Percentiles rank a stretch among this genome's conserved stretches.
phyloP scores from a whole-genome alignment of 2,113 vertebrate species.

The Pelvicachromis taeniatus region DNA sequence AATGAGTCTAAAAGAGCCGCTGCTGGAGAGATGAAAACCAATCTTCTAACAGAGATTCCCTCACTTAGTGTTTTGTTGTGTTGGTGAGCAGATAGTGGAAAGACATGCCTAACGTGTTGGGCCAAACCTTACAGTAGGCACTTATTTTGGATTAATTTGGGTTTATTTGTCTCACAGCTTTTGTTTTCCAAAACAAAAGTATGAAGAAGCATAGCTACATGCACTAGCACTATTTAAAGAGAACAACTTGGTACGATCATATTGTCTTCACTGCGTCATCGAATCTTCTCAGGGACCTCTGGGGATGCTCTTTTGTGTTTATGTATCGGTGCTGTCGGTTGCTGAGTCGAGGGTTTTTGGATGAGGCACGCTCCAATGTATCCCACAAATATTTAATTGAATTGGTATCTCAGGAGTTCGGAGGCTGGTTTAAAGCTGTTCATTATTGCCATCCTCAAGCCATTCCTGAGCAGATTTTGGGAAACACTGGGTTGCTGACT shows the following conservation, averaged over 20 bases:
- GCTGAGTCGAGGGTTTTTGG: background rate
- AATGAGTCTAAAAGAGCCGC: background rate
- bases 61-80: background rate
- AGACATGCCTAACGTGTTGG: background rate
- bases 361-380: background rate
- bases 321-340: background rate
- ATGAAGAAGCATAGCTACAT: background rate
- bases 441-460: background rate
- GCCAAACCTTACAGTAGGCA: background rate
- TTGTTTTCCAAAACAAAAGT: background rate
- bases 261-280: background rate
- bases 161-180: background rate
- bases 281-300: background rate
- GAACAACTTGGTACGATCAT: background rate
- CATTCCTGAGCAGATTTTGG: background rate
- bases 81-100: background rate
- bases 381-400: background rate
- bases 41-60: background rate
- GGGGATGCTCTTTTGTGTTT: background rate
- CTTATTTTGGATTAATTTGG: background rate
- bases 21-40: constrained; percentile 3
- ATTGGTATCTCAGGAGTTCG: background rate
- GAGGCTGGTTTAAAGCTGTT: background rate
- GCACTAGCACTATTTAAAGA: background rate
- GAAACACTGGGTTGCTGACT: background rate